phyloP scores from a whole-genome alignment of 2,113 vertebrate genomes.

The Shinisaurus crocodilurus region DNA sequence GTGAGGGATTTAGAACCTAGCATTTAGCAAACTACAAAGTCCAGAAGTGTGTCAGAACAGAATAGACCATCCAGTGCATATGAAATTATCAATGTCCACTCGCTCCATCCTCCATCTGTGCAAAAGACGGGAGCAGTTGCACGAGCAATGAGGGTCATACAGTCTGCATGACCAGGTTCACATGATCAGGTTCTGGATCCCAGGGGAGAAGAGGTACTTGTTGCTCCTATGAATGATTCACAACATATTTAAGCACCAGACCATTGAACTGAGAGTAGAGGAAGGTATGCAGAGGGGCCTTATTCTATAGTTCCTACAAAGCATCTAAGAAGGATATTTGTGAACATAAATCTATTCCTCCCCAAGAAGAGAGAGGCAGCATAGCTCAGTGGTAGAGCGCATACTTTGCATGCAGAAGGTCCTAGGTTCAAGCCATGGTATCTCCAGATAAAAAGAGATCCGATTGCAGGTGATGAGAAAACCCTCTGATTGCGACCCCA shows the following conservation, averaged over 20 bases:
- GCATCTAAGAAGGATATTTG: not conserved
- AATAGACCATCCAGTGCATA: not conserved
- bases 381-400: no score
- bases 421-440: not conserved
- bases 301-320: not conserved
- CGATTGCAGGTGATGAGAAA: not conserved
- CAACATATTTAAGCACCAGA: not conserved
- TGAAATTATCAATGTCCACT: not conserved
- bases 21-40: not conserved
- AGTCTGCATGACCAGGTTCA: not conserved
- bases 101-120: not conserved
- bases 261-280: not conserved
- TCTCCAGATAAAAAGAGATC: not conserved
- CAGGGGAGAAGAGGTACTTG: not conserved
- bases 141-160: not conserved
- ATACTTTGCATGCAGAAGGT: not conserved
- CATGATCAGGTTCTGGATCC: not conserved
- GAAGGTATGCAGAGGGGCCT: no score
- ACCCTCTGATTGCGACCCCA: not conserved
- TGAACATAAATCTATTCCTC: fast-evolving
- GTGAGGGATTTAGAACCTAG: not conserved
- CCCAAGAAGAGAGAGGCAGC: no score
- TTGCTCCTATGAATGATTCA: not conserved
- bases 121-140: not conserved
- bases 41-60: not conserved